Percentiles rank a stretch among this genome's conserved stretches.
Evolutionary conservation across 2,113 vertebrate genomes (phyloP).

Genomic region (Toxotes chatareus): DNA sequence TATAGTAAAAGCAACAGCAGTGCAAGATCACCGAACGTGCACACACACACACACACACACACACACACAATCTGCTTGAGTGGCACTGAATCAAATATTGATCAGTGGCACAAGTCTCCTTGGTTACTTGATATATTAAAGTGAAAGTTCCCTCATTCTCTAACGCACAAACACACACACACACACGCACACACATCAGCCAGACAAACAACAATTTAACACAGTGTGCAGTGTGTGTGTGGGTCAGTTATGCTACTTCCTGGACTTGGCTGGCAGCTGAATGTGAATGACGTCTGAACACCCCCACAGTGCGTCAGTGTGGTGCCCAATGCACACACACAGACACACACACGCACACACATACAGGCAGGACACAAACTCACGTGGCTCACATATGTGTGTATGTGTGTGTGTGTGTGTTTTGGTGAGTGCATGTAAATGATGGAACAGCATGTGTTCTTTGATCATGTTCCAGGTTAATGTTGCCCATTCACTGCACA

Average conservation of each 20-base stretch:
- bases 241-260: constrained; percentile 9
- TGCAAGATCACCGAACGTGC: not conserved
- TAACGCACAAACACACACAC: not conserved
- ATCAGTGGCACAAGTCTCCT: constrained; percentile 57
- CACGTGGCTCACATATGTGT: not conserved
- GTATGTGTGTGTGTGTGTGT: not conserved
- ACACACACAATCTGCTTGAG: constrained; percentile 35
- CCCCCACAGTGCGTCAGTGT: constrained; percentile 34
- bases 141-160: constrained; percentile 49
- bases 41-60: constrained; percentile 8
- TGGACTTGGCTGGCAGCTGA: constrained; percentile 48
- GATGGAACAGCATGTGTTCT: not conserved
- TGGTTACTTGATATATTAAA: constrained; percentile 73
- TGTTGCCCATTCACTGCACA: not conserved
- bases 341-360: not conserved
- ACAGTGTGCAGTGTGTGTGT: not conserved
- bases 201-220: constrained; percentile 27
- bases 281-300: constrained; percentile 56
- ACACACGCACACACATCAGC: constrained; percentile 7
- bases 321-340: constrained; percentile 1
- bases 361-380: not conserved
- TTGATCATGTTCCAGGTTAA: not conserved
- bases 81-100: constrained; percentile 71
- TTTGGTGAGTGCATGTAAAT: not conserved
- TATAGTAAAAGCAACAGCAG: constrained; percentile 23